Evolutionary conservation across 2,888 invertebrate genomes (phyloP), one percentile per base, ranked within the genome.

Genomic region (Cataglyphis altisquamis): DNA sequence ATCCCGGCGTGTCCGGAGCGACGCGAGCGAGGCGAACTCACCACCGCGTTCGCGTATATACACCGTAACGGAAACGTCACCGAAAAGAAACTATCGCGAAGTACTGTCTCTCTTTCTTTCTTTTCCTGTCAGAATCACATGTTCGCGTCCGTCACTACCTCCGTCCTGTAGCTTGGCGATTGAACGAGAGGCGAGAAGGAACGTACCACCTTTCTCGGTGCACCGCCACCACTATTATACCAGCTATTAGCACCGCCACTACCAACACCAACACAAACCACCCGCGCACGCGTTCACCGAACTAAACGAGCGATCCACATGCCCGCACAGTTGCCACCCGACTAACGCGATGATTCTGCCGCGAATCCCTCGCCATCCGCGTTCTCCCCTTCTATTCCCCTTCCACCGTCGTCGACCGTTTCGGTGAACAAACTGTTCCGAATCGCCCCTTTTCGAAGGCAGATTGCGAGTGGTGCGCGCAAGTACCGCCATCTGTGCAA

Each of bases 261-360:
- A 36, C 55, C 64, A 21, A 39, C 55, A 12, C 36, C 60, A 32
- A 70, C 70, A 63, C 63, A 29, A 6, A 66, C 67, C 55, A 77
- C 39, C 82, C 72, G 74, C 80, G n/a, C 55, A 39, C 74, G 32
- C 52, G 52, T 32, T 36, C 45, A 15, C 41, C 67, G 29, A 8
- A 84, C 36, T 2, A 8, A 1, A 83, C 77, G 80, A 77, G 78
- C 77, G 62, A 89, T 86, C 21, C 78, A 82, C 93, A 90, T 90
- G 89, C 91, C 87, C 91, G 92, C 1, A 93, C 91, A 91, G 94
- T 94, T 94, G 93, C 94, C 94, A 94, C 93, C 94, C 94, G 92
- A 94, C 94, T 94, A 93, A 92, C 88, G 89, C 83, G 84, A 68
- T 81, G 39, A 21, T 8, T 10, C 80, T 77, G 62, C 82, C 70